Conservation (phyloP, 2,797 vertebrate genomes). For the Prunella strophiata region DNA sequence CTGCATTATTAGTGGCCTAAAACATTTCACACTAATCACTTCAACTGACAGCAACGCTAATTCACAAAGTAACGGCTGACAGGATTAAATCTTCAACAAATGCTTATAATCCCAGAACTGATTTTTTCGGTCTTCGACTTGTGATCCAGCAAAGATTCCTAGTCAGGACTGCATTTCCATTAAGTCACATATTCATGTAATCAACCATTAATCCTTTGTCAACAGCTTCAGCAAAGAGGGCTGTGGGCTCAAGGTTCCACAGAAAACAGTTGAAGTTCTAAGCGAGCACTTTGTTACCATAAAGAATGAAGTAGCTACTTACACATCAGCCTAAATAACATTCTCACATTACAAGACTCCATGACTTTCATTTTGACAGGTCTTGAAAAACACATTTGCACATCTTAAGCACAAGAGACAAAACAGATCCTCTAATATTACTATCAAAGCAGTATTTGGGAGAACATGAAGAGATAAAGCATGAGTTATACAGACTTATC, state of each 20-base stretch:
- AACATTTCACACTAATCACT: slow-evolving; percentile 6
- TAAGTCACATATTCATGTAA: neutral
- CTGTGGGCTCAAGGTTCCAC: neutral
- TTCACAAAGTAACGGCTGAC: slow-evolving; percentile 6
- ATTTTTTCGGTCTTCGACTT: neutral
- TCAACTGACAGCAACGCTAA: slow-evolving; percentile 36
- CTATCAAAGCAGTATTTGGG: slow-evolving; percentile 32
- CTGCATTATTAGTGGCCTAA: neutral
- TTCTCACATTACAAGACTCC: neutral
- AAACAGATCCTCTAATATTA: slow-evolving; percentile 27
- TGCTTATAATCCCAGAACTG: neutral
- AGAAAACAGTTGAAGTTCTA: neutral
- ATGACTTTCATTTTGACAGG: slow-evolving; percentile 27
- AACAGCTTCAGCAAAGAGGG: neutral
- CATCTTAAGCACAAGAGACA: slow-evolving; percentile 24
- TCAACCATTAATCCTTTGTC: neutral
- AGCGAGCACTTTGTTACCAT: neutral
- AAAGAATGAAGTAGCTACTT: neutral
- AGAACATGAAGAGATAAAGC: slow-evolving; percentile 27
- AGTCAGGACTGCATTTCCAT: neutral
- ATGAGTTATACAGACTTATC: neutral
- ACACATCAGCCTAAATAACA: neutral
- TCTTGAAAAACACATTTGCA: slow-evolving; percentile 31
- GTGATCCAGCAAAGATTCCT: neutral
- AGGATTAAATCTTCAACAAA: slow-evolving; percentile 29